phyloP scores from a whole-genome alignment of 2,888 invertebrate species.

The Drosophila limbata region DNA sequence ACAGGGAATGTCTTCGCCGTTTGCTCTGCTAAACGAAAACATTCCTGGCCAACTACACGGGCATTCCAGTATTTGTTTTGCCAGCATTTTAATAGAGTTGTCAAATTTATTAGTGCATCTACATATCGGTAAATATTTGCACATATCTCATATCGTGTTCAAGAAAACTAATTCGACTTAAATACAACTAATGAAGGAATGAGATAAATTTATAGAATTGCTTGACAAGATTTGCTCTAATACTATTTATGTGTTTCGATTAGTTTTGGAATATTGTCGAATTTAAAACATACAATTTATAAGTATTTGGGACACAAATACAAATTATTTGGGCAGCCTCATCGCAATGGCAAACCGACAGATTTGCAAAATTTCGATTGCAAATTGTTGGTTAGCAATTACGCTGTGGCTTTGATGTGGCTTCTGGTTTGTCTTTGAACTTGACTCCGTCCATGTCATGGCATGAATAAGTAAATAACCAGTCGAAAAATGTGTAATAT shows the following conservation, averaged over 20 bases:
- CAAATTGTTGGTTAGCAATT: constrained; percentile 65
- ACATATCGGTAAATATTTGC: neutral
- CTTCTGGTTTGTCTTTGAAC: constrained; percentile 52
- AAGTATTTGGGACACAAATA: constrained; percentile 19
- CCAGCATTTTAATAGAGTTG: constrained; percentile 21
- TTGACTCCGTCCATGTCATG: constrained; percentile 27
- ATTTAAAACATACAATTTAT: neutral
- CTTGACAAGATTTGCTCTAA: no score
- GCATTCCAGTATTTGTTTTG: constrained; percentile 7
- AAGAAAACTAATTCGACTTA: neutral
- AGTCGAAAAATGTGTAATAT: constrained; percentile 28
- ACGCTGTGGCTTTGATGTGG: constrained; percentile 67
- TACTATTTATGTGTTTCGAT: no score
- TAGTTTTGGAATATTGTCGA: no score
- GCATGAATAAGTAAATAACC: constrained; percentile 50
- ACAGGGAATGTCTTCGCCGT: neutral
- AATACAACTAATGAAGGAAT: neutral
- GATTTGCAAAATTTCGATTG: constrained; percentile 52
- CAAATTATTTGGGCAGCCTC: constrained; percentile 35
- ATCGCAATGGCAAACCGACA: constrained; percentile 26
- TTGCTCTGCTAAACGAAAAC: constrained; percentile 35
- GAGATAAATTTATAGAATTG: neutral
- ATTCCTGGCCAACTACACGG: constrained; percentile 1
- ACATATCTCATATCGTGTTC: neutral
- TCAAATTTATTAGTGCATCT: neutral